phyloP scores from a whole-genome alignment of 1,140 invertebrate species.

The Halotydeus destructor region DNA sequence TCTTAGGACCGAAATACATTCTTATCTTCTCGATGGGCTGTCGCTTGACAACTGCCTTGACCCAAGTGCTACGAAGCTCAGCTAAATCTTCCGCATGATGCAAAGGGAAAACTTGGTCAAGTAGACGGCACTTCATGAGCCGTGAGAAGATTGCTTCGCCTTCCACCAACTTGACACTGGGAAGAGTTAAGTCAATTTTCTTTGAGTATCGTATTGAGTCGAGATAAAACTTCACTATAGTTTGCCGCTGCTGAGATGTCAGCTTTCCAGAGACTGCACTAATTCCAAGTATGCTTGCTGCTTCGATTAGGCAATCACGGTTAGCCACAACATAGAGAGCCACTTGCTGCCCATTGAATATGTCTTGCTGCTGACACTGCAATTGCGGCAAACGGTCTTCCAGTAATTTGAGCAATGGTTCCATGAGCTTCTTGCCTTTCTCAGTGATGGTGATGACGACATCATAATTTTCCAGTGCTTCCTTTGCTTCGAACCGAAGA shows the following conservation, averaged over 20 bases:
- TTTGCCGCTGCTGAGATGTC: conserved; percentile 7
- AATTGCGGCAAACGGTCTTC: not conserved
- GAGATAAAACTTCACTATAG: not conserved
- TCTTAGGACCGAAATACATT: conserved; percentile 57
- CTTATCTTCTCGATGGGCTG: conserved; percentile 33
- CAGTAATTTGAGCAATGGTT: not conserved
- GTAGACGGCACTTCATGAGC: conserved; percentile 1
- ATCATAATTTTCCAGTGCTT: too few species aligned
- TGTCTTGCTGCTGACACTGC: too few species aligned
- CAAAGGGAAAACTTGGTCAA: conserved; percentile 5
- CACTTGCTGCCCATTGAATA: not conserved
- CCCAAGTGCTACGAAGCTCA: conserved; percentile 6
- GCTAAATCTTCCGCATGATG: conserved; percentile 5
- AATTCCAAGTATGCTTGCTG: not conserved
- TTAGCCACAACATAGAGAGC: conserved; percentile 8
- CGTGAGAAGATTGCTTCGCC: conserved; percentile 1
- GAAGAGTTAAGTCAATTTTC: not conserved
- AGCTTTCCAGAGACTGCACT: not conserved
- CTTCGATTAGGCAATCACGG: not conserved
- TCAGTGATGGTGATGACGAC: conserved; percentile 5
- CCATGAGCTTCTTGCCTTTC: not conserved
- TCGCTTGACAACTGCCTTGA: not conserved
- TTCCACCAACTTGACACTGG: not conserved
- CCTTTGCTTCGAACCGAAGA: too few species aligned
- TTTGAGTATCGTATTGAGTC: not conserved